Percentiles rank a stretch among this genome's conserved stretches.
These are phyloP conservation scores for Eidolon dupreanum DNA, from an alignment of 2,797 vertebrate genomes.

Conservation along the genomic window DNA sequence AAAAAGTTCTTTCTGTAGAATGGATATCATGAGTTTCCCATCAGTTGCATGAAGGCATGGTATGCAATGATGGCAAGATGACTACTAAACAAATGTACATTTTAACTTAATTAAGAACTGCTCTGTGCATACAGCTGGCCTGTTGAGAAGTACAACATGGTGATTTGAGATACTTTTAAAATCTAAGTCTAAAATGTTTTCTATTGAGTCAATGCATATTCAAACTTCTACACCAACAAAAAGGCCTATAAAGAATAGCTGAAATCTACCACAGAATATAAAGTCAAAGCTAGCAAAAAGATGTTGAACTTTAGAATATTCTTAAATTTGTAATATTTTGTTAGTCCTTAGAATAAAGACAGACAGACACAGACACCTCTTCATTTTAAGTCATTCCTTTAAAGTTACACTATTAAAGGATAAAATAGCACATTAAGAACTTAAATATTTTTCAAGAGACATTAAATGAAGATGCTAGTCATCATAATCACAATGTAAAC, in stretches of 20 bases:
- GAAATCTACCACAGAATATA: constrained; percentile 77
- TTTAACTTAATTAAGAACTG: not conserved
- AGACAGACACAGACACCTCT: not conserved
- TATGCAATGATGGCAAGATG: not conserved
- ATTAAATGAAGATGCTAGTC: constrained; percentile 23
- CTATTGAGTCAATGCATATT: constrained; percentile 70
- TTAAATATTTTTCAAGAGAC: constrained; percentile 49
- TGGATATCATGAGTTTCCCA: not conserved
- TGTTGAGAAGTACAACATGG: constrained; percentile 9
- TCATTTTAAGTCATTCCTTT: constrained; percentile 36
- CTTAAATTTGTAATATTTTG: constrained; percentile 50
- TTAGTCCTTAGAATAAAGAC: constrained; percentile 46
- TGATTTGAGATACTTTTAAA: constrained; percentile 70
- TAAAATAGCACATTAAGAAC: not conserved
- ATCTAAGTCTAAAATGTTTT: constrained; percentile 54
- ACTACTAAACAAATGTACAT: not conserved
- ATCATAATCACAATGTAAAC: constrained; percentile 3
- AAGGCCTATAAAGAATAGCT: constrained; percentile 69
- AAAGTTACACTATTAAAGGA: constrained; percentile 14
- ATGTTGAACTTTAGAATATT: constrained; percentile 56
- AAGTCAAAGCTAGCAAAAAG: constrained; percentile 78
- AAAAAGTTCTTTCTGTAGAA: not conserved
- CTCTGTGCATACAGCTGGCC: not conserved
- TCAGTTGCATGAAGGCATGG: not conserved
- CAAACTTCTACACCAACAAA: constrained; percentile 68